phyloP scores from a whole-genome alignment of 2,113 vertebrate species.

The Embiotoca jacksoni region DNA sequence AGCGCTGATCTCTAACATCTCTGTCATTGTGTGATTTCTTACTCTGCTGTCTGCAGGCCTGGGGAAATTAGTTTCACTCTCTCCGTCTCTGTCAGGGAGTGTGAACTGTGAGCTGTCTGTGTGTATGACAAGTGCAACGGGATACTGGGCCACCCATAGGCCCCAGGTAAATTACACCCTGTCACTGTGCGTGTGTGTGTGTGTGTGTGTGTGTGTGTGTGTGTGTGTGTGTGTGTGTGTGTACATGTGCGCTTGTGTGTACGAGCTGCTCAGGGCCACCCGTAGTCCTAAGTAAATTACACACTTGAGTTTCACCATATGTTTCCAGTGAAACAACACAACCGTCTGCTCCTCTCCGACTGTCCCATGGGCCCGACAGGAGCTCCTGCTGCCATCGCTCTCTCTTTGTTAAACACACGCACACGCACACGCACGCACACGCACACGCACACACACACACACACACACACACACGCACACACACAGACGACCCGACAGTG shows the following conservation, averaged over 20 bases:
- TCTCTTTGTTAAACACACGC: constrained; percentile 50
- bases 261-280: constrained; percentile 58
- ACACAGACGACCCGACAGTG: constrained; percentile 52
- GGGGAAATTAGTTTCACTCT: constrained; percentile 70
- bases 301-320: constrained; percentile 79
- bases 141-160: constrained; percentile 80
- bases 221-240: background rate
- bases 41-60: constrained; percentile 43
- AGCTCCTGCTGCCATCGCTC: constrained; percentile 76
- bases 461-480: constrained; percentile 16
- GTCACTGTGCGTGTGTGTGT: constrained; percentile 55
- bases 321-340: constrained; percentile 77
- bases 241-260: constrained; percentile 6
- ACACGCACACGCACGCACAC: background rate
- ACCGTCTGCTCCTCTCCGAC: constrained; percentile 72
- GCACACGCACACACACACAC: background rate
- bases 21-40: constrained; percentile 67
- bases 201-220: constrained; percentile 29
- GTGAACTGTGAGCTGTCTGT: constrained; percentile 70
- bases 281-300: constrained; percentile 81
- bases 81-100: constrained; percentile 41
- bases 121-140: constrained; percentile 74
- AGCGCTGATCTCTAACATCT: constrained; percentile 43
- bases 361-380: constrained; percentile 63
- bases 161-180: constrained; percentile 82